Evolutionary conservation across 2,113 vertebrate species (phyloP).

Genomic region (Chaetura pelagica): DNA sequence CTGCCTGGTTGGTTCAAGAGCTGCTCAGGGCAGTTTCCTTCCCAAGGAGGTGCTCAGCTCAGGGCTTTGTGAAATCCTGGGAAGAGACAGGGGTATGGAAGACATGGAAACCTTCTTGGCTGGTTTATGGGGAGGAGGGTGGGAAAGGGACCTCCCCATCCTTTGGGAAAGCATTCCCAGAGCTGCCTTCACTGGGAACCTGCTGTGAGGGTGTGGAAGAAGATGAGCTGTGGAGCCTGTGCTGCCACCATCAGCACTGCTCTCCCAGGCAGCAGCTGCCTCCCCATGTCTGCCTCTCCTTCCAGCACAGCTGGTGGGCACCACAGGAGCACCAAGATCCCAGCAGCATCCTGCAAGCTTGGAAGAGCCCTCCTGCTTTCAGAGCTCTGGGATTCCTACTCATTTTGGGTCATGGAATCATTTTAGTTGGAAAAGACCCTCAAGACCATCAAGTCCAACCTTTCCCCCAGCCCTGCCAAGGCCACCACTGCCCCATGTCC

Average conservation of each 20-base stretch:
- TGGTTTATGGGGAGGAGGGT: not conserved
- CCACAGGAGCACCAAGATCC: not conserved
- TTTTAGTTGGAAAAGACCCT: too few species aligned
- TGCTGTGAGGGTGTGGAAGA: not conserved
- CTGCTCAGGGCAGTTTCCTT: not conserved
- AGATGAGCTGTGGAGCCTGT: rapidly evolving
- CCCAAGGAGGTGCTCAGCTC: not conserved
- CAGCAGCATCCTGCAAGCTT: rapidly evolving
- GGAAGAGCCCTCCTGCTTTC: not conserved
- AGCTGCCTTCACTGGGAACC: not conserved
- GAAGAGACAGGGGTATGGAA: not conserved
- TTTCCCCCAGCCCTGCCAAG: too few species aligned
- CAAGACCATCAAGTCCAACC: too few species aligned
- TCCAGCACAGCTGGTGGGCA: not conserved
- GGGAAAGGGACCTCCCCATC: not conserved
- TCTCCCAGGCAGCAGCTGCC: not conserved
- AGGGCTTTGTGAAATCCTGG: not conserved
- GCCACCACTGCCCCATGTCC: too few species aligned
- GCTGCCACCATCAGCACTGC: not conserved
- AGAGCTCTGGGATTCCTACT: rapidly evolving
- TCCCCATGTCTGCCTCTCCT: too few species aligned
- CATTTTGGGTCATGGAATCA: not conserved
- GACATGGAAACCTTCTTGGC: not conserved
- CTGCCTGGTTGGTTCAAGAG: not conserved
- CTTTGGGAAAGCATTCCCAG: not conserved